Base-by-base conservation (phyloP, 2,113 vertebrate genomes). In the Coracopsis vasa region DNA sequence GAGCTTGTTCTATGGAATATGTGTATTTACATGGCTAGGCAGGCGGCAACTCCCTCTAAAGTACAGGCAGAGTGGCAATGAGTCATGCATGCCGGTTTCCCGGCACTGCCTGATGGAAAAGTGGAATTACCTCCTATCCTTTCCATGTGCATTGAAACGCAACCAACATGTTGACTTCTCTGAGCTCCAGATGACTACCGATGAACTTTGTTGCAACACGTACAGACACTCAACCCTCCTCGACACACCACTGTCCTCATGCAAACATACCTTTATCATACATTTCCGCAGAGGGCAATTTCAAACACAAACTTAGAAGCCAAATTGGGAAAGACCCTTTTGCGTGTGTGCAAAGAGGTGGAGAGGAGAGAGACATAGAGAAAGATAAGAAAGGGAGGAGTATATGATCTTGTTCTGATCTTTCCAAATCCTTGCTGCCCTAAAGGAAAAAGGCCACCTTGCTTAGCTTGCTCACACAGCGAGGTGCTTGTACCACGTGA, bases 251-350 rank as follows among this genome's bases (percentile, higher is more conserved):
- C 21, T 11, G 9, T 62, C 60, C 51, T 67, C 18, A 4, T 33
- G 56, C 42, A 50, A 15, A 24, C 1, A 0, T 28, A 31, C 13
- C 10, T 56, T n/a, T 3, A 4, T 27, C 6, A 3, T 4, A 2
- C 3, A 0, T 33, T 70, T 71, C 75, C 2, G 6, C 35, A 33
- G 25, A 33, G 23, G 50, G 35, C 44, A 78, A 69, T 66, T 70
- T 62, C 54, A 41, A 56, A 66, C 13, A 14, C 50, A 37, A 7
- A 20, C 27, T 13, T 8, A 41, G 27, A 62, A 56, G 23, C 3
- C 1, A 0, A 51, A 56, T 9, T 47, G 64, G 41, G 35, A 80
- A 86, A 71, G 72, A 53, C 2, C 5, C 8, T 58, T 37, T 9
- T 7, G 25, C 1, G 0, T 16, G 7, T n/a, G 53, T 45, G 16